A percentile compares a stretch with the other conserved stretches of the same genome.
These are phyloP conservation scores for Cottoperca gobio DNA, from an alignment of 2,797 vertebrate genomes.

Conservation along the genomic window DNA sequence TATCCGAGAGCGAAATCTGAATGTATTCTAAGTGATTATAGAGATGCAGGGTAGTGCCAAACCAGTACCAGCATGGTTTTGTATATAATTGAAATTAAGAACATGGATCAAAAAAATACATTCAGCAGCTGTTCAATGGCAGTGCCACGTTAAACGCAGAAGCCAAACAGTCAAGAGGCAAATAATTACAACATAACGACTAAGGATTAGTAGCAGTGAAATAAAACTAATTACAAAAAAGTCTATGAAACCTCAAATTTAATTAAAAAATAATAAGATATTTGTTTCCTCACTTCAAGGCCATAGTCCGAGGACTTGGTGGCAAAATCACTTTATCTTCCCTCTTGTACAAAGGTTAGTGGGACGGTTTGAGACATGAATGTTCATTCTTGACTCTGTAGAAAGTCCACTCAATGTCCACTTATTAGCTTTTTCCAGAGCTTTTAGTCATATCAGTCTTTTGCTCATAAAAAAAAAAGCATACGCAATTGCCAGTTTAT, in stretches of 20 bases:
- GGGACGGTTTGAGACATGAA: neutral
- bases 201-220: neutral
- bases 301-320: neutral
- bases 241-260: neutral
- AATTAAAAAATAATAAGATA: neutral
- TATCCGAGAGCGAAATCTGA: constrained; percentile 60
- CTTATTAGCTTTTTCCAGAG: neutral
- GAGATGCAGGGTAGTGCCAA: constrained; percentile 16
- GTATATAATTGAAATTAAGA: neutral
- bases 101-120: neutral
- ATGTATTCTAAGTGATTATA: constrained; percentile 33
- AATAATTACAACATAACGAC: neutral
- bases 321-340: neutral
- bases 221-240: no score
- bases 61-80: constrained; percentile 6
- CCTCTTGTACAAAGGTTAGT: neutral
- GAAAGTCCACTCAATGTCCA: neutral
- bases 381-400: neutral
- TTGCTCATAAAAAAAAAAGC: constrained; percentile 10
- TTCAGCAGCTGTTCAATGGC: neutral
- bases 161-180: neutral
- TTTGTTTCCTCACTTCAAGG: neutral
- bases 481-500: neutral
- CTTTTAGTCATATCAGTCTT: neutral
- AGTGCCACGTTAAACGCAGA: neutral